Evolutionary conservation across 2,888 invertebrate genomes (phyloP), one percentile per base, ranked within the genome.

Genomic region (Chironomus riparius): DNA sequence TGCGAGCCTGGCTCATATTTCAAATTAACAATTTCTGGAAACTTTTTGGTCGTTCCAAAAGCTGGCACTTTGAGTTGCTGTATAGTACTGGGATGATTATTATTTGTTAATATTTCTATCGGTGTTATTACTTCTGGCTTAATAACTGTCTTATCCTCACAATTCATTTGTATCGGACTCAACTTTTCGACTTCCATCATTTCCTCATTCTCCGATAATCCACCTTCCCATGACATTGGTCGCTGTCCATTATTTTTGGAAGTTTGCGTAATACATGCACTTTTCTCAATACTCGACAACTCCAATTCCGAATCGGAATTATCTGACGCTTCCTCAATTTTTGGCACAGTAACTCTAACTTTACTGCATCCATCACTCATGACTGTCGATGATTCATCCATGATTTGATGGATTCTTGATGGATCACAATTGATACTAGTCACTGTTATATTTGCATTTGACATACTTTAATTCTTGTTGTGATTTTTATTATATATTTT

Each of bases 151-250:
- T 80, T 79, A 76, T 82, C 81, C 68, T 82, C 82, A 47, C 28
- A 68, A 15, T 22, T 28, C 56, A 69, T 69, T 47, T 69, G 38
- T 4, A 69, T 50, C 15, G 76, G 76, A 76, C 76, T 69, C 18
- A 18, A 61, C 24, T 76, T 81, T 70, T 82, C 84, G 4, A 83
- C 83, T 70, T 85, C 85, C 84, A 85, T 84, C 18, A 83, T 86
- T 84, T 88, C 88, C 79, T 94, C 94, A n/a, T 91, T 89, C 81
- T 95, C 95, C 2, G 94, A 95, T 12, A 95, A 87, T 83, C 94
- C 95, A 7, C 95, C 95, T 83, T 95, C 95, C 95, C 95, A 95
- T 6, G 94, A 95, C 95, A 96, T 96, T 70, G 95, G 95, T 73
- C 95, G 85, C 7, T 88, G 87, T 48, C 84, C 81, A 68, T 87